These are phyloP conservation scores for Caenorhabditis plicata DNA, from an alignment of 2,888 invertebrate species.

Conservation along the genomic window DNA sequence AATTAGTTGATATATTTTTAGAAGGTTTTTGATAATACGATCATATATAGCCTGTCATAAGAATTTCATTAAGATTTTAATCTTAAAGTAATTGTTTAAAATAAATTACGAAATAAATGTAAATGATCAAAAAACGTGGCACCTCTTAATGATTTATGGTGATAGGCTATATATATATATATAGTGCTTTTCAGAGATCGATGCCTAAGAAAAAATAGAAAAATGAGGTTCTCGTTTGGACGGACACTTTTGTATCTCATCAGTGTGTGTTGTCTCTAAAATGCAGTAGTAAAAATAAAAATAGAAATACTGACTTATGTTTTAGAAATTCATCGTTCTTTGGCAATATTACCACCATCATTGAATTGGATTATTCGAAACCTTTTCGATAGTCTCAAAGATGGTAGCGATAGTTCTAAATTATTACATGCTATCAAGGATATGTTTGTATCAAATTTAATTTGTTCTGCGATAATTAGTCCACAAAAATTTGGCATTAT, in stretches of 20 bases:
- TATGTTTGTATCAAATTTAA: constrained; percentile 86
- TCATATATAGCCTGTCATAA: no score
- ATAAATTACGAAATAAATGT: no score
- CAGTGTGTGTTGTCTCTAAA: no score
- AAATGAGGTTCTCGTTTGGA: no score
- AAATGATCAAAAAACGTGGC: no score
- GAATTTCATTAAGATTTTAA: no score
- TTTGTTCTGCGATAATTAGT: constrained; percentile 93
- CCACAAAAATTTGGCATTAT: constrained; percentile 84
- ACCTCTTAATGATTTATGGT: no score
- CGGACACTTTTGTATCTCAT: no score
- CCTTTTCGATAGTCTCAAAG: constrained; percentile 14
- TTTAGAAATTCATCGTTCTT: constrained; percentile 10
- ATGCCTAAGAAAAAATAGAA: no score
- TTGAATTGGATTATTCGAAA: constrained; percentile 27
- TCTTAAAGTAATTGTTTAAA: no score
- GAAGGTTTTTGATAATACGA: no score
- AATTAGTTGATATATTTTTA: constrained; percentile 25
- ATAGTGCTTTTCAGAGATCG: no score
- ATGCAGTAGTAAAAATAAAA: background rate
- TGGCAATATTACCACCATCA: constrained; percentile 23
- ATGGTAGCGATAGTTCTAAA: constrained; percentile 60
- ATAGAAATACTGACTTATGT: background rate
- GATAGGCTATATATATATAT: background rate
- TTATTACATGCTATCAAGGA: constrained; percentile 77